Percentiles rank a stretch among this genome's conserved stretches.
Conservation (phyloP, 2,797 vertebrate species). For the Lutjanus argentimaculatus region DNA sequence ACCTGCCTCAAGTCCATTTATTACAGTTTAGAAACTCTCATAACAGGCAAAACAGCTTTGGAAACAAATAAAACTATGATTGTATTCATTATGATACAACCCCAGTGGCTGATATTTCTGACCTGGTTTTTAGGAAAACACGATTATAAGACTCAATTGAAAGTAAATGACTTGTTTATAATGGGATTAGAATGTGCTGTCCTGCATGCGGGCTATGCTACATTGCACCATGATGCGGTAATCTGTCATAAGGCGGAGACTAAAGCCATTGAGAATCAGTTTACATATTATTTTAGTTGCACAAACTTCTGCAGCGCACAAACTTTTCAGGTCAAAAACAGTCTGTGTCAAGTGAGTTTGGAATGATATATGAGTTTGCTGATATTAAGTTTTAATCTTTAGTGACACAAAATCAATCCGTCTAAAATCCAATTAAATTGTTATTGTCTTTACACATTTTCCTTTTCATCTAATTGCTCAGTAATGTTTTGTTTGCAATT, state of each 20-base stretch:
- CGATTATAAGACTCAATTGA: conserved; percentile 21
- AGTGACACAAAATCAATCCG: conserved; percentile 46
- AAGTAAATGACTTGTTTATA: conserved; percentile 48
- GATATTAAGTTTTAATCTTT: conserved; percentile 29
- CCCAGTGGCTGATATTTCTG: conserved; percentile 15
- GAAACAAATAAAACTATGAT: background rate
- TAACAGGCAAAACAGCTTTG: background rate
- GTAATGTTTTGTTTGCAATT: conserved; percentile 8
- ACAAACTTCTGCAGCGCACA: background rate
- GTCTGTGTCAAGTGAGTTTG: background rate
- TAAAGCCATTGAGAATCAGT: conserved; percentile 3
- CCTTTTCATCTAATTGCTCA: conserved; percentile 1
- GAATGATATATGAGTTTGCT: conserved; percentile 1
- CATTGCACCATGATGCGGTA: conserved; percentile 20
- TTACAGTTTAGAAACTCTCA: background rate
- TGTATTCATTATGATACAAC: conserved; percentile 22
- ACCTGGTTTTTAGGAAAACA: conserved; percentile 39
- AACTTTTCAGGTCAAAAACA: background rate
- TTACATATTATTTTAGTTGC: conserved; percentile 1
- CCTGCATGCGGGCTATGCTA: conserved; percentile 16
- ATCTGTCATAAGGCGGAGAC: conserved; percentile 26
- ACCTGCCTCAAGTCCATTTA: conserved; percentile 4
- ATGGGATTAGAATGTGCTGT: conserved; percentile 44
- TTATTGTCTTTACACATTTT: background rate
- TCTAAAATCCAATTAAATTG: background rate